Evolutionary conservation across 2,113 vertebrate species (phyloP), one percentile per base, ranked within the genome.

Genomic region (Notechis scutatus): DNA sequence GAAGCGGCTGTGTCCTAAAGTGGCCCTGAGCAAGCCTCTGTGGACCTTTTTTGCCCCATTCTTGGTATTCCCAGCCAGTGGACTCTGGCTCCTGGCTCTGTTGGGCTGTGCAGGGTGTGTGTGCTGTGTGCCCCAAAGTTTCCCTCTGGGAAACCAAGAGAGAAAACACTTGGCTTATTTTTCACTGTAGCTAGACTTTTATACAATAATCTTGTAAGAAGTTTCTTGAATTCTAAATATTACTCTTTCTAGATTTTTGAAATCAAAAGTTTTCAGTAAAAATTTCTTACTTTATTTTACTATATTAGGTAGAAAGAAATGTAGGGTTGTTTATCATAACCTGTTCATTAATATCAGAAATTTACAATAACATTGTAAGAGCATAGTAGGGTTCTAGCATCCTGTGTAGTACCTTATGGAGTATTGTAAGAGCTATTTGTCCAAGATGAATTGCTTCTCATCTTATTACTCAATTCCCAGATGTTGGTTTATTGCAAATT

Each of bases 231-330:
- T 99, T 99, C 98, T 99, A 99, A 99, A 99, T 99, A 99, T 99
- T 99, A 99, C 99, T 99, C 99, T 99, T 99, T 99, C 99, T 99
- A 99, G 99, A 99, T 99, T 99, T 99, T 99, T 99, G 98, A 99
- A 99, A 99, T 99, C 98, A 96, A 99, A 98, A 97, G 98, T 99
- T 99, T 99, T 99, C 99, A 99, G 99, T 99, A 99, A 99, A 98
- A 99, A 99, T 98, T 99, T 99, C 99, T 99, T 99, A 99, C 99
- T 99, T 99, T 99, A 99, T 99, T 99, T 99, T 99, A 99, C 99
- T 99, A 99, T 99, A 98, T 99, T 99, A 99, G 99, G 99, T 99
- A 99, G 99, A 99, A 99, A 99, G 15, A 98, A 98, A 99, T 98
- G 98, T 99, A 99, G 97, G 98, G 99, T 99, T 99, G 99, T 99